Base-by-base conservation (phyloP, 1,140 invertebrate species). In the Apis florea region DNA sequence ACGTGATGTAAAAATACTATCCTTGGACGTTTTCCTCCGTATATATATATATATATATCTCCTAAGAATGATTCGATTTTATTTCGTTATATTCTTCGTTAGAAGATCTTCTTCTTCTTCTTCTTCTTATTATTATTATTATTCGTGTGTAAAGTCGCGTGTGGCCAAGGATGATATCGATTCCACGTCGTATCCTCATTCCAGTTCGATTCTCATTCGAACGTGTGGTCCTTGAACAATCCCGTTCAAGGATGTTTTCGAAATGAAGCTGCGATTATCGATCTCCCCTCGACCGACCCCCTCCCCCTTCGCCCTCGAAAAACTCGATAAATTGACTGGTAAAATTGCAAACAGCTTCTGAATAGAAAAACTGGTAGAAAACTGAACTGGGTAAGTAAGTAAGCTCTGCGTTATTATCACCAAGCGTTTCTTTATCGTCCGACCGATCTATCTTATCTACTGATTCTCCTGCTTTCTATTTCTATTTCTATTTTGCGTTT, bases 351-450 rank as follows among this genome's bases (percentile, higher is more conserved):
- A 71, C 15, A 61, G 31, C 12, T 17, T 15, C 31, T 71, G 53
- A 72, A 63, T 72, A 72, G 26, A 72, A 79, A 63, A 79, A 79
- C 21, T 79, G 49, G 77, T 79, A 64, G 24, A 72, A 79, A 64
- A 75, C 66, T 59, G 58, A 71, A 79, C 54, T 40, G 40, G 31
- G 15, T 73, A 17, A 13, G 51, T 53, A 40, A 40, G 49, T 54
- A 72, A 79, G 69, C 69, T 79, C 77, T 72, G 68, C 47, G 75
- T 77, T n/a, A n/a, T n/a, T 77, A 58, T 77, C 75, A 68, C 63
- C 64, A 76, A 76, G 61, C 26, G 31, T 67, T 72, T 47, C 21
- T 58, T 58, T 56, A 24, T 67, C 40, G 26, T 67, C 31, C n/a
- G 49, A 53, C 15, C 26, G 61, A 40, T 75, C 47, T 74, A 51